Evolutionary conservation across 1,140 invertebrate genomes (phyloP), one percentile per base, ranked within the genome.

Genomic region (Papilio polytes): DNA sequence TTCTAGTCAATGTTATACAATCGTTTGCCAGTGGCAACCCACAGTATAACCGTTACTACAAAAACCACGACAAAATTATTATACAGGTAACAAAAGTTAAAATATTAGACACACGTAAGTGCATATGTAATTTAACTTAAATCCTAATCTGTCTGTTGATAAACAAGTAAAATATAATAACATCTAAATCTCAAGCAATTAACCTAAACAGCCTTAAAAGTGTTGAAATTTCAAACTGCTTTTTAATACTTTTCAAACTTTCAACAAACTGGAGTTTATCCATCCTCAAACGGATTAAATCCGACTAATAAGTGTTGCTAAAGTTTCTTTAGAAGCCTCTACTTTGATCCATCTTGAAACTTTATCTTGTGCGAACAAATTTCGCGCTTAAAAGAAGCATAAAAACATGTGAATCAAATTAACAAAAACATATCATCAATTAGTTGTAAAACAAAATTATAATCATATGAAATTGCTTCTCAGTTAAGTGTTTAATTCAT

Each of bases 161-260:
- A 31, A 31, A 13, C 10, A 66, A 15, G 2, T 66, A 63, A 26
- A 31, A 0, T 66, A 36, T 2, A 13, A 31, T 6, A 26, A 31
- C 12, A 31, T 15, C 12, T 3, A 31, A 31, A 66, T 66, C 59
- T 63, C 13, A 36, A 15, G 26, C 3, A 66, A 66, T 66, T 66
- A 31, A 66, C 22, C 63, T 31, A 66, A 66, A 66, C 63, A 26
- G 63, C 26, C 36, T 66, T 31, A 31, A 15, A 26, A 66, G 26
- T 66, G 63, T 26, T 31, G 26, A 66, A 66, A 66, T 66, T 66
- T 66, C 20, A 66, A 66, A 31, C 63, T 66, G 63, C 31, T 66
- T 26, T 66, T 7, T 31, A 66, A 66, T 66, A 26, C 63, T 66
- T 66, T 66, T 66, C 6, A 66, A 66, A 66, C 26, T 66, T 66